phyloP scores from a whole-genome alignment of 2,113 vertebrate genomes.

The Caranx melampygus region DNA sequence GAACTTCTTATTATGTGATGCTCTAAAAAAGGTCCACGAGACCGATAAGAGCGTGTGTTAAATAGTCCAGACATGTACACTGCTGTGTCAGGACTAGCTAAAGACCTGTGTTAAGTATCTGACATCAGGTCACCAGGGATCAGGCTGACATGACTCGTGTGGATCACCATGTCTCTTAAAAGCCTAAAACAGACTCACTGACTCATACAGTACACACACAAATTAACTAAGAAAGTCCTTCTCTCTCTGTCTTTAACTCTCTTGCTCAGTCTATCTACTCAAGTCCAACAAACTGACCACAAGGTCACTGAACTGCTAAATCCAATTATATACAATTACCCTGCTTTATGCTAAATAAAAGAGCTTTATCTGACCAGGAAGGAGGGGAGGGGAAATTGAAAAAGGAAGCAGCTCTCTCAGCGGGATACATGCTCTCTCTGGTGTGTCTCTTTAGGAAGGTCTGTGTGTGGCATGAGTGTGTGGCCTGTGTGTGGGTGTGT shows the following conservation, averaged over 20 bases:
- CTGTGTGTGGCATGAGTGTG: not conserved
- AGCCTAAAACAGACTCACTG: not conserved
- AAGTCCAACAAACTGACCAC: conserved; percentile 58
- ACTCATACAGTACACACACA: conserved; percentile 8
- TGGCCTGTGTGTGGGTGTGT: not conserved
- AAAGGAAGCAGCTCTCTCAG: conserved; percentile 13
- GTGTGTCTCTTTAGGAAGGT: not conserved
- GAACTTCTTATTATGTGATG: conserved; percentile 50
- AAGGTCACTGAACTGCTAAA: conserved; percentile 73
- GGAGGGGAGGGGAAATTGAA: conserved; percentile 26
- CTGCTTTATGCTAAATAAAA: conserved; percentile 49
- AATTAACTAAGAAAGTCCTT: not conserved
- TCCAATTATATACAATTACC: conserved; percentile 77
- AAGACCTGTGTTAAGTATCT: conserved; percentile 7
- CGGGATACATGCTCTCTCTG: conserved; percentile 10
- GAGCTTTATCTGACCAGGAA: conserved; percentile 45
- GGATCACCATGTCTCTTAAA: conserved; percentile 24
- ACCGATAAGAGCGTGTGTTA: conserved; percentile 52
- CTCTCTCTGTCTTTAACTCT: not conserved
- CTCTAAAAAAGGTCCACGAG: conserved; percentile 53
- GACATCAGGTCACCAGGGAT: conserved; percentile 29
- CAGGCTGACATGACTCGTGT: conserved; percentile 10
- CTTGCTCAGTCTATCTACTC: conserved; percentile 16
- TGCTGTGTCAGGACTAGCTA: conserved; percentile 19
- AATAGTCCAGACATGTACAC: conserved; percentile 24